These are phyloP conservation scores for Oceanodroma tethys DNA, from an alignment of 2,113 vertebrate species.

Conservation along the genomic window DNA sequence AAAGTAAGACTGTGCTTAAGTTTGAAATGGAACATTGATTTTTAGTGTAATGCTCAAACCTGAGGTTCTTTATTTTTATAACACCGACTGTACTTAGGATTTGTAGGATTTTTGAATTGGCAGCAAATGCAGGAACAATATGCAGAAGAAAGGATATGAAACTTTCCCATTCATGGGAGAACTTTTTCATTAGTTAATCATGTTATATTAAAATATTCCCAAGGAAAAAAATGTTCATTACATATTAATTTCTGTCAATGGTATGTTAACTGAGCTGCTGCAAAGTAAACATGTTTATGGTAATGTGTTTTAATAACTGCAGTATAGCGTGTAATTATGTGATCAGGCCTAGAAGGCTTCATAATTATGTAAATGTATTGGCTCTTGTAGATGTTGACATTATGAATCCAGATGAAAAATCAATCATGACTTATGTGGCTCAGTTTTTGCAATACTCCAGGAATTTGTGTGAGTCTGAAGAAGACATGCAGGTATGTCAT, in stretches of 20 bases:
- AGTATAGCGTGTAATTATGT: slow-evolving; percentile 16
- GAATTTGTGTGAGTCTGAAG: slow-evolving; percentile 65
- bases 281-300: slow-evolving; percentile 32
- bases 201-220: neutral
- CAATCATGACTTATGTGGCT: slow-evolving; percentile 96
- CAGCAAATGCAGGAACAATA: neutral
- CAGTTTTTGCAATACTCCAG: slow-evolving; percentile 94
- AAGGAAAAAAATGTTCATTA: neutral
- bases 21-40: neutral
- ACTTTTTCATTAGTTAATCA: neutral
- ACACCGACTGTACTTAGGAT: neutral
- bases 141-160: neutral
- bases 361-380: slow-evolving; percentile 12
- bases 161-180: neutral
- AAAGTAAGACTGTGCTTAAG: neutral
- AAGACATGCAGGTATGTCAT: slow-evolving; percentile 76
- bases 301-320: slow-evolving; percentile 32
- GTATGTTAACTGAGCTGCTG: slow-evolving; percentile 15
- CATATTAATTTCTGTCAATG: slow-evolving; percentile 13
- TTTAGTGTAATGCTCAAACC: neutral
- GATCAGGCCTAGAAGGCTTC: slow-evolving; percentile 17
- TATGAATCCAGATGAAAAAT: slow-evolving; percentile 91
- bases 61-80: neutral
- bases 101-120: neutral
- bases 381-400: slow-evolving; percentile 87